These are phyloP conservation scores for Molossus molossus DNA, from an alignment of 2,797 vertebrate genomes.

Conservation along the genomic window DNA sequence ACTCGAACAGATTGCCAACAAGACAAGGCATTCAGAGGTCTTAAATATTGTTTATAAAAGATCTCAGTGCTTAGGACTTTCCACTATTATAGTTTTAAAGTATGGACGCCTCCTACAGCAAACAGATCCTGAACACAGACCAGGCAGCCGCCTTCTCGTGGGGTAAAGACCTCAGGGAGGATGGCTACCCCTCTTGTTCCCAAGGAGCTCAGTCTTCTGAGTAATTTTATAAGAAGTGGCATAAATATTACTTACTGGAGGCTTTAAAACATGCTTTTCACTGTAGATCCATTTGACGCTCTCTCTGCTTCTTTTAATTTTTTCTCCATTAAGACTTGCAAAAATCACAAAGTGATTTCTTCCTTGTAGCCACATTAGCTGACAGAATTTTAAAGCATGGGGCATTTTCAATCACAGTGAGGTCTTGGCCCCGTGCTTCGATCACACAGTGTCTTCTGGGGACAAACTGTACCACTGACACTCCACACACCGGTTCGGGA, in stretches of 20 bases:
- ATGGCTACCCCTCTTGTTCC: neutral
- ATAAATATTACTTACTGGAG: conserved; percentile 23
- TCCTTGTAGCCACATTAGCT: neutral
- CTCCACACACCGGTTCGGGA: neutral
- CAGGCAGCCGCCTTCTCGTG: neutral
- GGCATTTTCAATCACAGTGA: neutral
- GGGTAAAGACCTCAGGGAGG: neutral
- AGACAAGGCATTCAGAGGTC: neutral
- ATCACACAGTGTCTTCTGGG: neutral
- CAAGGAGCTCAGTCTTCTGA: neutral
- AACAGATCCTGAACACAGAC: neutral
- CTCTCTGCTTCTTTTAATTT: conserved; percentile 66
- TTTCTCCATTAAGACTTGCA: conserved; percentile 49
- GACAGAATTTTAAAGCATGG: neutral
- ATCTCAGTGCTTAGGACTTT: neutral
- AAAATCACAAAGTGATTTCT: conserved; percentile 46
- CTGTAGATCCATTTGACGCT: conserved; percentile 61
- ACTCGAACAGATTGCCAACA: neutral
- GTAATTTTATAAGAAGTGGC: conserved; percentile 57
- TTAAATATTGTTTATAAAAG: neutral
- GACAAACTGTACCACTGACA: neutral
- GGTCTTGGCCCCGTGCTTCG: neutral
- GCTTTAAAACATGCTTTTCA: conserved; percentile 11
- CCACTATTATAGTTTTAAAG: neutral
- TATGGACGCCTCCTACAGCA: neutral